These are phyloP conservation scores for Biston betularia DNA, from an alignment of 2,888 invertebrate species.

Conservation along the genomic window DNA sequence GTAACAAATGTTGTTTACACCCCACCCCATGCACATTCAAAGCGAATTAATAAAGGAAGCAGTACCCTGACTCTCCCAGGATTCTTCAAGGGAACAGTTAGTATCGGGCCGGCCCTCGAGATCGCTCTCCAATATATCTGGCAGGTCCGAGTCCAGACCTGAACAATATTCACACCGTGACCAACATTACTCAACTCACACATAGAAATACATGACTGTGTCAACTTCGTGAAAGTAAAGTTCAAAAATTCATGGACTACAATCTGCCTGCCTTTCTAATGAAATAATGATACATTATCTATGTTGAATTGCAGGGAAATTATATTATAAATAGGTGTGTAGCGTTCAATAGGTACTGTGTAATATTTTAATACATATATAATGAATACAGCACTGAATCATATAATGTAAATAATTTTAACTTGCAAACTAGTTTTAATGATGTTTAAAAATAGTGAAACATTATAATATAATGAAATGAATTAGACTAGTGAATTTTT, in stretches of 20 bases:
- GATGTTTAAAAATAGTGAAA: conserved; percentile 13
- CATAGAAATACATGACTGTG: conserved; percentile 19
- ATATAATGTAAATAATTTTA: conserved; percentile 10
- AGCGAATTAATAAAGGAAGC: conserved; percentile 60
- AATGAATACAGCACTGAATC: conserved; percentile 15
- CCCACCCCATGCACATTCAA: conserved; percentile 75
- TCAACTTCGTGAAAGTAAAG: conserved; percentile 35
- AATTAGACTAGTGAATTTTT: conserved; percentile 18
- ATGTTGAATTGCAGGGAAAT: neutral
- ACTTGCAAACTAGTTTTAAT: conserved; percentile 15
- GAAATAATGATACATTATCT: conserved; percentile 25
- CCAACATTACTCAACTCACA: conserved; percentile 45
- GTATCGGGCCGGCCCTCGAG: conserved; percentile 80
- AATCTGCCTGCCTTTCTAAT: conserved; percentile 30
- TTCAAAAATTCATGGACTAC: conserved; percentile 66
- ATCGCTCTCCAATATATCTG: conserved; percentile 81
- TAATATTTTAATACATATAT: conserved; percentile 13
- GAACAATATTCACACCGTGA: conserved; percentile 67
- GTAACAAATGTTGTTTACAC: conserved; percentile 44
- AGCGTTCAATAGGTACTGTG: neutral
- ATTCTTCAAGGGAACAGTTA: conserved; percentile 86
- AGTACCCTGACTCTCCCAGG: conserved; percentile 83
- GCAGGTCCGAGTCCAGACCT: conserved; percentile 82
- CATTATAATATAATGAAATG: conserved; percentile 16
- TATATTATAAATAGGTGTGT: neutral